A percentile compares a stretch with the other conserved stretches of the same genome.
Evolutionary conservation across 2,888 invertebrate species (phyloP).

Genomic region (Caenorhabditis sulstoni): DNA sequence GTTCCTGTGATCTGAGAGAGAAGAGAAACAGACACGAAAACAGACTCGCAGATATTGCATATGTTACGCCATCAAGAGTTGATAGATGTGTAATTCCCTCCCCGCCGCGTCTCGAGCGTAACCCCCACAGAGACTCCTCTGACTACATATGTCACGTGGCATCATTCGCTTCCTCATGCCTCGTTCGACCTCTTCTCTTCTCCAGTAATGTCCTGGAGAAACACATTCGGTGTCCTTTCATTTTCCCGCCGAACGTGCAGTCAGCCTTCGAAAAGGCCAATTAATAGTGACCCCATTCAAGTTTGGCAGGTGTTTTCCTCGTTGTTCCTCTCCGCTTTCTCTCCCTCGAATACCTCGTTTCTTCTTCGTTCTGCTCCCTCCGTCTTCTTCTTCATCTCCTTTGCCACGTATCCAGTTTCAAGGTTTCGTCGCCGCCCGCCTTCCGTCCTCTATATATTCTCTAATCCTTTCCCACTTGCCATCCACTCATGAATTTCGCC

Average conservation of each 20-base stretch:
- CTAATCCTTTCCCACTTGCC: constrained; percentile 10
- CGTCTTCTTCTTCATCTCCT: constrained; percentile 4
- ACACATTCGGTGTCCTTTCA: constrained; percentile 12
- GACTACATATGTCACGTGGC: constrained; percentile 35
- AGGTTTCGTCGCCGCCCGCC: constrained; percentile 37
- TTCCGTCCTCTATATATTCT: constrained; percentile 14
- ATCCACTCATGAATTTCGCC: not conserved
- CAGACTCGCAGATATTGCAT: constrained; percentile 42
- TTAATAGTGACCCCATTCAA: constrained; percentile 56
- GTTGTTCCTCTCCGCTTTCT: constrained; percentile 1
- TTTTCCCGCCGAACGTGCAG: constrained; percentile 14
- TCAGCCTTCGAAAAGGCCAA: constrained; percentile 29
- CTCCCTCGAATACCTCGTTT: not conserved
- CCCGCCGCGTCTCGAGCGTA: not conserved
- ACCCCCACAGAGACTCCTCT: not conserved
- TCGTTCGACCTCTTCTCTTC: no score
- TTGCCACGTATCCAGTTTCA: constrained; percentile 54
- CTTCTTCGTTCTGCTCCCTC: constrained; percentile 8
- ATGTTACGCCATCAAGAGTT: constrained; percentile 43
- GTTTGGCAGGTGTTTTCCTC: constrained; percentile 39
- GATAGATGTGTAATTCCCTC: constrained; percentile 52
- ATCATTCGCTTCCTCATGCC: no score
- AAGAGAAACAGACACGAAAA: constrained; percentile 30
- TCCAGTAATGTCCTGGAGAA: not conserved
- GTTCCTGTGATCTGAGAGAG: constrained; percentile 5